A percentile compares a stretch with the other conserved stretches of the same genome.
Evolutionary conservation across 2,797 vertebrate species (phyloP).

Genomic region (Sphaeramia orbicularis): DNA sequence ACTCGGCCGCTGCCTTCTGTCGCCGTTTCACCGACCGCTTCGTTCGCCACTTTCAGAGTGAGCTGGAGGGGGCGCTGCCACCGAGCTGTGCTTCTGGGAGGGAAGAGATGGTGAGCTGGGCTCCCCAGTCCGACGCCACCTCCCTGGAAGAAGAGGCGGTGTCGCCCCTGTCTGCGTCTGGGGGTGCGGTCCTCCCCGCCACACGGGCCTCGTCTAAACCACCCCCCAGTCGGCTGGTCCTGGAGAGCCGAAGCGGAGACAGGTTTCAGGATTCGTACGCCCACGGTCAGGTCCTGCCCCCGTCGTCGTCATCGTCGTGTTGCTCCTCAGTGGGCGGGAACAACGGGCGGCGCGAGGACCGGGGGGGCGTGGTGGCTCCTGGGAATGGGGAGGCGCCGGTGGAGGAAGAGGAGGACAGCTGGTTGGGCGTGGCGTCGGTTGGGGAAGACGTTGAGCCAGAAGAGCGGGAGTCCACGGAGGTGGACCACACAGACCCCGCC

Average conservation of each 20-base stretch:
- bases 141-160: conserved; percentile 86
- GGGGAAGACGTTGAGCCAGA: conserved; percentile 76
- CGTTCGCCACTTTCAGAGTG: conserved; percentile 89
- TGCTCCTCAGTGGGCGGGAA: conserved; percentile 85
- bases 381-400: conserved; percentile 70
- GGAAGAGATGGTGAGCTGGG: conserved; percentile 82
- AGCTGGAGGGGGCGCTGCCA: conserved; percentile 83
- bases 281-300: conserved; percentile 79
- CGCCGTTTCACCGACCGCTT: conserved; percentile 92
- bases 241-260: conserved; percentile 70
- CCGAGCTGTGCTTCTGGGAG: conserved; percentile 52
- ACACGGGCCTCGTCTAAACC: conserved; percentile 62
- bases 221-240: conserved; percentile 50
- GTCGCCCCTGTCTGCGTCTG: conserved; percentile 66
- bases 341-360: conserved; percentile 78
- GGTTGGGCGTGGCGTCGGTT: conserved; percentile 67
- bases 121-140: conserved; percentile 82
- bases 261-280: conserved; percentile 81
- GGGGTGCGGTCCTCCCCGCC: conserved; percentile 29
- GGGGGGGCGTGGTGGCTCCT: conserved; percentile 18
- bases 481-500: conserved; percentile 64
- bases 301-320: conserved; percentile 84
- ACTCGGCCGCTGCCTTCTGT: conserved; percentile 90
- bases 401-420: conserved; percentile 84
- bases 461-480: conserved; percentile 66